A percentile compares a stretch with the other conserved stretches of the same genome.
phyloP scores from a whole-genome alignment of 2,113 vertebrate genomes.

The Cichladusa arquata region DNA sequence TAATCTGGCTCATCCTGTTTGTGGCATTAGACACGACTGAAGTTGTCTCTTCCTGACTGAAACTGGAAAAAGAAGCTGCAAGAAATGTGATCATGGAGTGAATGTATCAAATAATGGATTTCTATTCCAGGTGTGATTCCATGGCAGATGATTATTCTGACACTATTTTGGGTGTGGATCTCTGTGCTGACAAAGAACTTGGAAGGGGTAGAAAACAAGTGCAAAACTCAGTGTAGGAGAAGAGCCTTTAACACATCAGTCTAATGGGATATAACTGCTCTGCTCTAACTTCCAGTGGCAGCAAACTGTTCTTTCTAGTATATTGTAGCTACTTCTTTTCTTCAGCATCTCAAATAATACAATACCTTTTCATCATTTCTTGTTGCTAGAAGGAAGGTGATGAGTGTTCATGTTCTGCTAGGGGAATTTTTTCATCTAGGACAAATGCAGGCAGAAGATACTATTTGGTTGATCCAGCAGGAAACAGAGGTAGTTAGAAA shows the following conservation, averaged over 20 bases:
- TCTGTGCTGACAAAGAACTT: background rate
- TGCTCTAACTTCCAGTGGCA: background rate
- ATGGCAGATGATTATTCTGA: background rate
- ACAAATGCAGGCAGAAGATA: background rate
- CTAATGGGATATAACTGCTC: background rate
- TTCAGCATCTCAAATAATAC: background rate
- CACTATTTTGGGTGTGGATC: background rate
- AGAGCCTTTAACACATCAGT: background rate
- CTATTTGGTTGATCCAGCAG: background rate
- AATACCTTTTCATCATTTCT: background rate
- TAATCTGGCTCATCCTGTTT: background rate
- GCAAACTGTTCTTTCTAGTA: background rate
- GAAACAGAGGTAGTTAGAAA: background rate
- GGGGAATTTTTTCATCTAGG: background rate
- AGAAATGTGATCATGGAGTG: background rate
- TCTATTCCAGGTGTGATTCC: background rate
- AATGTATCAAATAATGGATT: background rate
- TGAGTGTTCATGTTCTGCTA: background rate
- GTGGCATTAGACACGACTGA: background rate
- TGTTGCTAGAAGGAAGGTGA: background rate
- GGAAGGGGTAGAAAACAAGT: background rate
- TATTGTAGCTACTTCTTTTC: background rate
- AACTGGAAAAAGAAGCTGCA: background rate
- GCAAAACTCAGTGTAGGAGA: background rate
- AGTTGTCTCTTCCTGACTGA: background rate